phyloP scores from a whole-genome alignment of 1,140 invertebrate species.

The Saccostrea glomerata region DNA sequence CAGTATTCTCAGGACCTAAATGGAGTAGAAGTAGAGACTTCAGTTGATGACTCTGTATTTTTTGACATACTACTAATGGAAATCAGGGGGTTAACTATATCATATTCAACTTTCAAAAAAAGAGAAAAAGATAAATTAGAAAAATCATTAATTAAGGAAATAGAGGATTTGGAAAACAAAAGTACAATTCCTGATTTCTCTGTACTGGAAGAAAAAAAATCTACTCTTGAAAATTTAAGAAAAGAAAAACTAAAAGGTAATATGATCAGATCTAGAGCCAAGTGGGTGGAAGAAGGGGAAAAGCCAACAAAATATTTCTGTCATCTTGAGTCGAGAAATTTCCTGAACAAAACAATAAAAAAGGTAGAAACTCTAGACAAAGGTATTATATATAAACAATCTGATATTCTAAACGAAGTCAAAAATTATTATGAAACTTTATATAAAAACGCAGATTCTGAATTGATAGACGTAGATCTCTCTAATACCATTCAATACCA shows the following conservation, averaged over 20 bases:
- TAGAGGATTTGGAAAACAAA: background rate
- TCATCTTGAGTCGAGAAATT: background rate
- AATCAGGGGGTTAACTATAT: conserved; percentile 1
- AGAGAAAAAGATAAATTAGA: conserved; percentile 6
- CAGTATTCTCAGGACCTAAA: background rate
- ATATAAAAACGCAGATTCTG: background rate
- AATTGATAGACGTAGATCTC: background rate
- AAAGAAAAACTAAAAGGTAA: conserved; percentile 43
- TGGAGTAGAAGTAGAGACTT: background rate
- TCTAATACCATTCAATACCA: background rate
- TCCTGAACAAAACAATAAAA: conserved; percentile 29
- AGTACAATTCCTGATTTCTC: background rate
- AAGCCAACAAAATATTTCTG: conserved; percentile 49
- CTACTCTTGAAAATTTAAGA: conserved; percentile 20
- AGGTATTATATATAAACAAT: background rate
- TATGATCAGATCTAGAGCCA: conserved; percentile 43
- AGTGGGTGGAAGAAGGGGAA: conserved; percentile 52
- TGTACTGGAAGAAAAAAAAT: conserved; percentile 31
- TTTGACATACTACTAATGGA: background rate
- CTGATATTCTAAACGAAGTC: background rate
- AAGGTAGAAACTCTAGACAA: background rate
- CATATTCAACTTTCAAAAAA: background rate
- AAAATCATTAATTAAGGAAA: conserved; percentile 8
- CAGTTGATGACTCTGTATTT: background rate
- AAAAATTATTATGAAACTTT: conserved; percentile 8